These are phyloP conservation scores for Meandrina meandrites DNA, from an alignment of 92 coral and sea anemone species.

Conservation along the genomic window DNA sequence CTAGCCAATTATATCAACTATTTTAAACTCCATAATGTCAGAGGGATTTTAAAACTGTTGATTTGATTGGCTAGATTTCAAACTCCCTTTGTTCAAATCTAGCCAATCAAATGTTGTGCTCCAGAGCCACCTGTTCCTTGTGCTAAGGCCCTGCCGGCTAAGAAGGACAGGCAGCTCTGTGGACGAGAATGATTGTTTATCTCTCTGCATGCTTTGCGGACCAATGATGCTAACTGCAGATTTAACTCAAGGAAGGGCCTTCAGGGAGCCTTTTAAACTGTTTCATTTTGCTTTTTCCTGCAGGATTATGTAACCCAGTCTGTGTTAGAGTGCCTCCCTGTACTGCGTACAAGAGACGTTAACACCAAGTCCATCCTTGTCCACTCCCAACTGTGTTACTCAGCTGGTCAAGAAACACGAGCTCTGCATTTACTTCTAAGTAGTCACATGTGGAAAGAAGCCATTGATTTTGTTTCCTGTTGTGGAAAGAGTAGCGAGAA, in stretches of 20 bases:
- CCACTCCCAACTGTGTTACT: slow-evolving; percentile 75
- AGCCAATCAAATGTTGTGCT: too few species aligned
- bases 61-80: too few species aligned
- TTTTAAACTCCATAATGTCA: too few species aligned
- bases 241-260: too few species aligned
- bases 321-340: slow-evolving; percentile 83
- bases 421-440: slow-evolving; percentile 82
- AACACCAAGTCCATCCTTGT: slow-evolving; percentile 60
- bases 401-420: slow-evolving; percentile 84
- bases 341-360: slow-evolving; percentile 57
- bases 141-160: too few species aligned
- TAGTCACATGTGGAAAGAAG: slow-evolving; percentile 78
- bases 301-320: slow-evolving; percentile 84
- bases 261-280: too few species aligned
- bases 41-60: too few species aligned
- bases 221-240: background rate
- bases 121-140: too few species aligned
- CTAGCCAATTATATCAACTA: too few species aligned
- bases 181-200: too few species aligned
- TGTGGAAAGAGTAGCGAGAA: slow-evolving; percentile 53
- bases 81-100: too few species aligned
- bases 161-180: too few species aligned
- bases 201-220: background rate
- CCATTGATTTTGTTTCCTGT: slow-evolving; percentile 69
- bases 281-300: background rate